These are phyloP conservation scores for Phenganax stokvisi DNA, from an alignment of 92 coral and sea anemone genomes.

Conservation along the genomic window DNA sequence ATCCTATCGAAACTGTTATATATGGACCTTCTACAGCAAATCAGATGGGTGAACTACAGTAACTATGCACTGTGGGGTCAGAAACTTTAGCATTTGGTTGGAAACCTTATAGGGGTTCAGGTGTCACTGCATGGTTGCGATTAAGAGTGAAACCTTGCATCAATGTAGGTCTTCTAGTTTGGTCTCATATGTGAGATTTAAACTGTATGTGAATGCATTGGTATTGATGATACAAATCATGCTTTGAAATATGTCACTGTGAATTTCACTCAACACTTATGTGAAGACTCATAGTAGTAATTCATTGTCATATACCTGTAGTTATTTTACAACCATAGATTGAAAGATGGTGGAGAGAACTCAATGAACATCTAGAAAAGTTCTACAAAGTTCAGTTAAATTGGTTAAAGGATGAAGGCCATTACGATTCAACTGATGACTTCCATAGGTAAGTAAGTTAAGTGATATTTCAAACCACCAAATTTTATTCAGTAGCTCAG, in stretches of 20 bases:
- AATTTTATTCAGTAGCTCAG: too few relatives aligned
- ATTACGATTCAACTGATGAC: neutral
- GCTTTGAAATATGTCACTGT: too few relatives aligned
- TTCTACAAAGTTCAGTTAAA: neutral
- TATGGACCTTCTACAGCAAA: constrained; percentile 53
- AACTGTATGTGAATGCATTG: too few relatives aligned
- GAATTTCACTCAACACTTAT: too few relatives aligned
- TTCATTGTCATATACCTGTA: neutral
- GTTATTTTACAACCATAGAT: neutral
- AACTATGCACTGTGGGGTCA: neutral
- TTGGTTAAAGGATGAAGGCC: neutral
- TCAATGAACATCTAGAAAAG: neutral
- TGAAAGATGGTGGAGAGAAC: constrained; percentile 1
- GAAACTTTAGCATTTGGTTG: neutral
- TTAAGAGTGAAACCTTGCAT: too few relatives aligned
- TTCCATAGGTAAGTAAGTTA: neutral
- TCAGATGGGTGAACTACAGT: constrained; percentile 26
- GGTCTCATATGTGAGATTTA: too few relatives aligned
- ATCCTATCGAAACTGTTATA: constrained; percentile 49
- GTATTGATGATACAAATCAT: too few relatives aligned
- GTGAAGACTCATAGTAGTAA: neutral
- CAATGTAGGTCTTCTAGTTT: too few relatives aligned
- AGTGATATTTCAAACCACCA: too few relatives aligned
- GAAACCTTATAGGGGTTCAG: too few relatives aligned
- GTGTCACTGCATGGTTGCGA: too few relatives aligned